Evolutionary conservation across 2,113 vertebrate species (phyloP).

Genomic region (Neolamprologus devosi): DNA sequence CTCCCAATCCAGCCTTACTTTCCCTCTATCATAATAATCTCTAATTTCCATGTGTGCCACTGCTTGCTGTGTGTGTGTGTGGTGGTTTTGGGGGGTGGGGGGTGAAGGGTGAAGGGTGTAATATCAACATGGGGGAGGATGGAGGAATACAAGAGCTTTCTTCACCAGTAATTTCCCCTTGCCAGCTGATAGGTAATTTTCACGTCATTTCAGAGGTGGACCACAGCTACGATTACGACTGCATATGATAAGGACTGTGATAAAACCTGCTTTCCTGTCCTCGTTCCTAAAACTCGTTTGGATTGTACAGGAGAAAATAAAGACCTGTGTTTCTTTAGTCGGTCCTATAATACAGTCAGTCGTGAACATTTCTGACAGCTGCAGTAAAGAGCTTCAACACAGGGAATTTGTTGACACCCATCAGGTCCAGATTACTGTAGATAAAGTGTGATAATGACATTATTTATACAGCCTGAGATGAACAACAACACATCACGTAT

Average conservation of each 20-base stretch:
- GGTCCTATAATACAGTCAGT: not conserved
- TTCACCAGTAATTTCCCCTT: conserved; percentile 40
- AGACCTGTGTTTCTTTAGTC: not conserved
- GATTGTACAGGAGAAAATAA: not conserved
- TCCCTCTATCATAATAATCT: conserved; percentile 39
- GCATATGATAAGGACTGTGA: not conserved
- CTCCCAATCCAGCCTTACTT: not conserved
- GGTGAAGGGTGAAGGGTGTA: conserved; percentile 10
- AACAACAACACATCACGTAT: not conserved
- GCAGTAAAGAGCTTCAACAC: not conserved
- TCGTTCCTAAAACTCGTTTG: conserved; percentile 14
- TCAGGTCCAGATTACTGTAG: not conserved
- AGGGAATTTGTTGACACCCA: not conserved
- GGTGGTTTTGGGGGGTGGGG: not conserved
- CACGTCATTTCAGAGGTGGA: conserved; percentile 47
- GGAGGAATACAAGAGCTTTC: conserved; percentile 30
- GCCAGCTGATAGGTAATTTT: conserved; percentile 61
- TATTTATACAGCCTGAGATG: not conserved
- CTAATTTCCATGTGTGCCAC: conserved; percentile 28
- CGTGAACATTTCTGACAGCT: not conserved
- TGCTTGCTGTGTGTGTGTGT: not conserved
- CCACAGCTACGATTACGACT: conserved; percentile 41
- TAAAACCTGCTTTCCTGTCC: conserved; percentile 36
- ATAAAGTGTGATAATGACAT: not conserved
- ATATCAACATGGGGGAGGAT: conserved; percentile 39